A percentile compares a stretch with the other conserved stretches of the same genome.
phyloP scores from a whole-genome alignment of 2,888 invertebrate species.

The Listrodromus nycthemerus region DNA sequence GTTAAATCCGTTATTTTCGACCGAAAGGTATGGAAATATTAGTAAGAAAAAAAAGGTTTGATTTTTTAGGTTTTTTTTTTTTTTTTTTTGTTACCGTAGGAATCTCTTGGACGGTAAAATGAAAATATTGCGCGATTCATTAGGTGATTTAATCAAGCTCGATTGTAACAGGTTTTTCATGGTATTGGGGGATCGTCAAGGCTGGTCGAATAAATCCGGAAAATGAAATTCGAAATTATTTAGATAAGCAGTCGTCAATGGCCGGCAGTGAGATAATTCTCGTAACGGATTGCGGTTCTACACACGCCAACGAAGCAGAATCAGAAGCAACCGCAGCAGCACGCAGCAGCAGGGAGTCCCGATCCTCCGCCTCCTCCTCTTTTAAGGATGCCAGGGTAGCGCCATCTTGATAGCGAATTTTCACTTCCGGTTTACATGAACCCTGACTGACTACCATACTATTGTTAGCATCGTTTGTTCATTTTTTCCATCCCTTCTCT shows the following conservation, averaged over 20 bases:
- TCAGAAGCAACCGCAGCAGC: conserved; percentile 29
- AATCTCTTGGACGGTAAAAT: not conserved
- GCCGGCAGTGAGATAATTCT: conserved; percentile 42
- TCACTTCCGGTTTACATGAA: conserved; percentile 49
- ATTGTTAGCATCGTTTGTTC: conserved; percentile 23
- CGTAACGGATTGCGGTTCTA: conserved; percentile 45
- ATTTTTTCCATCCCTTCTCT: not conserved
- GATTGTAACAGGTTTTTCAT: not conserved
- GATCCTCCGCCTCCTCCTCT: conserved; percentile 39
- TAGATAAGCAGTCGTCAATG: conserved; percentile 26
- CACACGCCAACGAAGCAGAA: conserved; percentile 30
- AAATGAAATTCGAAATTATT: not conserved
- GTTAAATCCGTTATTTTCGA: too few relatives aligned
- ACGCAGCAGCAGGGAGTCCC: conserved; percentile 33
- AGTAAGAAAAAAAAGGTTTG: too few relatives aligned
- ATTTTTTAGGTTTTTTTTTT: too few relatives aligned
- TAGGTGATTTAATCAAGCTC: conserved; percentile 31
- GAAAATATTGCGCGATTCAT: not conserved
- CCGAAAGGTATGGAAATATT: too few relatives aligned
- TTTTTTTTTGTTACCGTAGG: too few relatives aligned
- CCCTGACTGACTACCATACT: not conserved
- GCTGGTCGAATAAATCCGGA: not conserved
- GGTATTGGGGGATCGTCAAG: not conserved
- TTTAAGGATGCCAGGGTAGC: conserved; percentile 56
- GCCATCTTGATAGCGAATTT: conserved; percentile 61